Evolutionary conservation across 1,140 invertebrate genomes (phyloP), one percentile per base, ranked within the genome.

Genomic region (Globodera ellingtonae): DNA sequence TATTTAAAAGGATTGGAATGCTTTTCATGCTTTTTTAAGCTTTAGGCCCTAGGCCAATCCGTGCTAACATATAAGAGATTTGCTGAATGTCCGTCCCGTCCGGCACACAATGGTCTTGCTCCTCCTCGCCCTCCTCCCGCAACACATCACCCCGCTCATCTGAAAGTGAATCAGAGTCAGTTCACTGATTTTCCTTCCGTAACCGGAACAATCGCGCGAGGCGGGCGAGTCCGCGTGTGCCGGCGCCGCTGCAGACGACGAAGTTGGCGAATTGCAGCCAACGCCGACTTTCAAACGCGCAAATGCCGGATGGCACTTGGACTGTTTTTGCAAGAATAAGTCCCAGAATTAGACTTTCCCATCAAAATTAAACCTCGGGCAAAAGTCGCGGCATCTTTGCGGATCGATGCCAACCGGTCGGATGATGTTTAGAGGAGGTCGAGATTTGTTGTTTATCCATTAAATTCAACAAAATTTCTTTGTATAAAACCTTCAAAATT

Each of bases 71-170:
- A 47, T 81, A 81, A 13, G 82, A 83, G 46, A 83, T 86, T 46
- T 72, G 50, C n/a, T 86, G 69, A 56, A 83, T 71, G 72, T 83
- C 82, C n/a, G 82, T 56, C 9, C 82, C 82, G 59, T 83, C 82
- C 59, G 82, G 82, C 21, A 83, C 82, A 48, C 85, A 69, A 56
- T 83, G 82, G 59, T 83, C 82, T 3, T 86, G 85, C 6, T 10
- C 44, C 9, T 80, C 79, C 47, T 35, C 15, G 72, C 7, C 9
- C 35, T 35, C 9, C 8, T 8, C 59, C 72, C 9, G 72, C 47
- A 18, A 8, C 35, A 21, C 72, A 18, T 50, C 72, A 18, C 72
- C 52, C 8, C 35, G 5, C 24, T 1, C 35, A 74, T 44, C 62
- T 56, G 72, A 56, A 74, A 24, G 24, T 24, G 24, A 24, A 24